These are phyloP conservation scores for Passer domesticus DNA, from an alignment of 2,113 vertebrate species.

Conservation along the genomic window DNA sequence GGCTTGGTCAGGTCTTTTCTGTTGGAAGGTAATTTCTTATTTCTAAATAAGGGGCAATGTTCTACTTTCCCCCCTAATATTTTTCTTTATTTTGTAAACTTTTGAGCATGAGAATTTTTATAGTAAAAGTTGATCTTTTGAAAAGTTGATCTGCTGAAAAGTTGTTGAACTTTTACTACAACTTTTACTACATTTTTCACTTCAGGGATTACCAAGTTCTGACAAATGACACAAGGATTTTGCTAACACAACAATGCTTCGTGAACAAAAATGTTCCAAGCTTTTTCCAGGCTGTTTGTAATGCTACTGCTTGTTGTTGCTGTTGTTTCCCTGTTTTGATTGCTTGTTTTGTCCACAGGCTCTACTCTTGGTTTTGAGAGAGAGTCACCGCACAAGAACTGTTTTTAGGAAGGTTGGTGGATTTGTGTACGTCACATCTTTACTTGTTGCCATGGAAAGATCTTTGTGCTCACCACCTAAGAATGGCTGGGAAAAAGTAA, in stretches of 20 bases:
- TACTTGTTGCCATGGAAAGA: slow-evolving; percentile 96
- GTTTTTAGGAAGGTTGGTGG: slow-evolving; percentile 98
- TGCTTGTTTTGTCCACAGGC: slow-evolving; percentile 73
- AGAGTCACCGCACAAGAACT: slow-evolving; percentile 95
- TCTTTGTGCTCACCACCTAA: slow-evolving; percentile 86
- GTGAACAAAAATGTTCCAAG: not conserved
- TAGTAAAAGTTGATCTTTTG: not conserved
- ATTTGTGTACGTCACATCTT: slow-evolving; percentile 95
- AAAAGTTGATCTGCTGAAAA: not conserved
- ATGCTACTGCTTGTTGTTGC: not conserved
- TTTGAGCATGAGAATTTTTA: not conserved
- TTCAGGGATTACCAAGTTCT: not conserved
- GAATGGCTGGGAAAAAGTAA: slow-evolving; percentile 92
- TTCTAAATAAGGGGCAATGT: not conserved
- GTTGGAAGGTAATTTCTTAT: not conserved
- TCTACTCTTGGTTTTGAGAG: slow-evolving; percentile 86
- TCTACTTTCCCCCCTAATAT: not conserved
- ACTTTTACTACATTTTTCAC: too few species aligned
- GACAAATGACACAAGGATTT: not conserved
- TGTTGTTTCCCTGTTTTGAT: not conserved
- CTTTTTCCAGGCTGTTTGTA: not conserved
- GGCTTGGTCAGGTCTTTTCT: not conserved
- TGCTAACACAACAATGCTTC: not conserved
- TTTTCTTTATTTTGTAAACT: not conserved
- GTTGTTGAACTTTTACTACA: too few species aligned